Percentiles rank a stretch among this genome's conserved stretches.
These are phyloP conservation scores for Lindbergichthys nudifrons DNA, from an alignment of 2,797 vertebrate genomes.

Conservation along the genomic window DNA sequence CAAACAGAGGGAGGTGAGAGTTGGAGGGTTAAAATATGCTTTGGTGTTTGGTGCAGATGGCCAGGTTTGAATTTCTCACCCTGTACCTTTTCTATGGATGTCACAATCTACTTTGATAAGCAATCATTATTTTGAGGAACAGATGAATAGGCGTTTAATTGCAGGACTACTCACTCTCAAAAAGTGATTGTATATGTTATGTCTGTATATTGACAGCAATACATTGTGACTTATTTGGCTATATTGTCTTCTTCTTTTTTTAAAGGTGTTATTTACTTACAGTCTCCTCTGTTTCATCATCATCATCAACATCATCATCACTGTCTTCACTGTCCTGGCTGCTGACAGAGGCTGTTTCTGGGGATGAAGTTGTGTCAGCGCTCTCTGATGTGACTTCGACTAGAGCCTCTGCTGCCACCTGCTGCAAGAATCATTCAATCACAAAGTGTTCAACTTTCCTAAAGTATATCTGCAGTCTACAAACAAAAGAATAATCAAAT, in stretches of 20 bases:
- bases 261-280: constrained; percentile 59
- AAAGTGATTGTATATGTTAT: neutral
- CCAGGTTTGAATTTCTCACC: neutral
- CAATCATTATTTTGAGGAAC: neutral
- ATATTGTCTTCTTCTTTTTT: too few species aligned
- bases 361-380: constrained; percentile 34
- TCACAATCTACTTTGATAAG: neutral
- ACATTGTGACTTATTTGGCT: neutral
- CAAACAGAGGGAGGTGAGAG: neutral
- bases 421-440: constrained; percentile 11
- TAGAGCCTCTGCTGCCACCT: constrained; percentile 23
- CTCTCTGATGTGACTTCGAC: constrained; percentile 32
- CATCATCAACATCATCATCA: constrained; percentile 57
- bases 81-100: neutral
- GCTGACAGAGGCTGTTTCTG: constrained; percentile 59
- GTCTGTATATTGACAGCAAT: neutral
- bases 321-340: constrained; percentile 56
- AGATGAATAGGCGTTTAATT: neutral
- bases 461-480: neutral
- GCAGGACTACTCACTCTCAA: too few species aligned
- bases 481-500: neutral
- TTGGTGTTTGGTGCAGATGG: neutral
- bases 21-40: neutral
- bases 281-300: constrained; percentile 67
- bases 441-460: neutral